Evolutionary conservation across 2,888 invertebrate species (phyloP).

Genomic region (Noctua fimbriata): DNA sequence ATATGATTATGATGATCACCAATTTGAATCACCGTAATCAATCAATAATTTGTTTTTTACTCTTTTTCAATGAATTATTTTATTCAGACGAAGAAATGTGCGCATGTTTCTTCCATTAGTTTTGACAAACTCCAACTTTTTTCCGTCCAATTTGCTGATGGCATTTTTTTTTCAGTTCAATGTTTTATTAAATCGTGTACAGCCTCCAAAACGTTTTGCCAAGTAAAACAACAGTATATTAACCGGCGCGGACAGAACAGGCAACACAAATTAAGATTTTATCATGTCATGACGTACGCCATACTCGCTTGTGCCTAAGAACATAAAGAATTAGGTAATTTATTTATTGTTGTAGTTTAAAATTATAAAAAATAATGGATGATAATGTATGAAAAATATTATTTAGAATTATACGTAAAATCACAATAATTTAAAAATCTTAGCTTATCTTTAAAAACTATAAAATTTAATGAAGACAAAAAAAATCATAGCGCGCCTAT

Average conservation of each 20-base stretch:
- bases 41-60: neutral
- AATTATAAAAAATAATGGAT: conserved; percentile 8
- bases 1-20: neutral
- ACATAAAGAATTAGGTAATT: conserved; percentile 67
- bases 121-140: neutral
- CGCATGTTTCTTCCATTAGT: neutral
- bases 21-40: neutral
- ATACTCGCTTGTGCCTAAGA: conserved; percentile 67
- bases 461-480: neutral
- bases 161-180: conserved; percentile 31
- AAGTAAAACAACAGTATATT: conserved; percentile 69
- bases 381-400: neutral
- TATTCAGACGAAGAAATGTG: neutral
- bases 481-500: neutral
- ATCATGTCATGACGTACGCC: conserved; percentile 75
- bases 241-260: conserved; percentile 73
- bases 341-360: conserved; percentile 58
- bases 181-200: conserved; percentile 56
- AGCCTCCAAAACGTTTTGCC: conserved; percentile 64
- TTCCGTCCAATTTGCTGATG: neutral
- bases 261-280: conserved; percentile 85
- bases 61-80: neutral
- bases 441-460: neutral
- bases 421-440: neutral
- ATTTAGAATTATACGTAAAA: neutral